Conservation (phyloP, 2,797 vertebrate genomes). For the Tenualosa ilisha region DNA sequence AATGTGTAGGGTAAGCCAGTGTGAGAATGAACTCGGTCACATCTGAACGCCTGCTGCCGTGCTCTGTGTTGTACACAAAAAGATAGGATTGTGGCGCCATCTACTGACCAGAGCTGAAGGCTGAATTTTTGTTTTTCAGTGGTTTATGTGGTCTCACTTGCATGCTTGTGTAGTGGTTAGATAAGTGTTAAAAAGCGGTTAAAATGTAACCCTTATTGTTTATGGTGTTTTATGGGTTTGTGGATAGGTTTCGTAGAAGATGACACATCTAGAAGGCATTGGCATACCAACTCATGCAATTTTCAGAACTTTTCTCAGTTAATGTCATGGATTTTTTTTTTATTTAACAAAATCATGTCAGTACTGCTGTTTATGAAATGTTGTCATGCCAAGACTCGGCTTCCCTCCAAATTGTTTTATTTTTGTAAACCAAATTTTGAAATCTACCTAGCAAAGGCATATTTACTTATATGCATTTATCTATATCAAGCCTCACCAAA, state of each 20-base stretch:
- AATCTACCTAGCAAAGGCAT: no score
- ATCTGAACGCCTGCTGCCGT: background rate
- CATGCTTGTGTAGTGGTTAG: background rate
- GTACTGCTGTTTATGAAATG: no score
- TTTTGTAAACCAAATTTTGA: no score
- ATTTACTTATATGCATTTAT: no score
- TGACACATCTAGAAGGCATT: background rate
- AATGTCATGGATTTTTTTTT: no score
- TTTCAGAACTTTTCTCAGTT: no score
- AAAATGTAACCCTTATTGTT: background rate
- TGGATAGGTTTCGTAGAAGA: background rate
- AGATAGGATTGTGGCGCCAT: background rate
- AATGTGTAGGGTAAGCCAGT: background rate
- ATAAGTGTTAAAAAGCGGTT: background rate
- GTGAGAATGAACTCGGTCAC: slow-evolving; percentile 8
- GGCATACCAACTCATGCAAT: no score
- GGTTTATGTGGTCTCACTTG: background rate
- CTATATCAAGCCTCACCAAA: no score
- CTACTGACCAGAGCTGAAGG: background rate
- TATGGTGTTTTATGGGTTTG: background rate
- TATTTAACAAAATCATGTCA: no score
- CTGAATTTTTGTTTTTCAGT: background rate
- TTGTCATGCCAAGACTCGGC: no score
- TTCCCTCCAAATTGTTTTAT: no score
- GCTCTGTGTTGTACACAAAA: background rate